Percentiles rank a stretch among this genome's conserved stretches.
These are phyloP conservation scores for Lithophane semibrunnea DNA, from an alignment of 2,888 invertebrate species.

Conservation along the genomic window DNA sequence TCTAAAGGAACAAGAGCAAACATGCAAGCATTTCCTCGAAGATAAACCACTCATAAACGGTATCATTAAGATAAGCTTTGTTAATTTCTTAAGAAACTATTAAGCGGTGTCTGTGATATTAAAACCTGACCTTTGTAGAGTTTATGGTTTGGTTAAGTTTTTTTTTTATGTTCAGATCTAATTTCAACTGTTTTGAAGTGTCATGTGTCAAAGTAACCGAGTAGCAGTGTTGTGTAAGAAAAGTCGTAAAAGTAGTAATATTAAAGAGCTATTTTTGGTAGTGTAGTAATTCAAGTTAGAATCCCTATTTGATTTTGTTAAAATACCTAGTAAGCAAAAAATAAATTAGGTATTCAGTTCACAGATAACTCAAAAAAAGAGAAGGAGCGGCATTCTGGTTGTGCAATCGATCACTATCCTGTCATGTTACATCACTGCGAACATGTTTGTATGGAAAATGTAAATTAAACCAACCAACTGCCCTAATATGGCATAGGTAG, in stretches of 20 bases:
- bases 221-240: conserved; percentile 11
- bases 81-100: conserved; percentile 84
- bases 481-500: conserved; percentile 67
- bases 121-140: conserved; percentile 72
- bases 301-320: background rate
- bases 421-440: conserved; percentile 65
- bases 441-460: conserved; percentile 62
- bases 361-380: conserved; percentile 47
- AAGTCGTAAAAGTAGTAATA: conserved; percentile 23
- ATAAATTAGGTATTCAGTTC: conserved; percentile 19
- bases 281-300: background rate
- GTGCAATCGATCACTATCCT: conserved; percentile 62
- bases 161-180: conserved; percentile 44
- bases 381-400: conserved; percentile 52
- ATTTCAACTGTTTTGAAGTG: conserved; percentile 47
- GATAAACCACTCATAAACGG: conserved; percentile 79
- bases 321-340: conserved; percentile 5
- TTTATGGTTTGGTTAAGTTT: conserved; percentile 50
- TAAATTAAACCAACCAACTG: conserved; percentile 69
- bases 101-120: conserved; percentile 77
- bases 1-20: conserved; percentile 77
- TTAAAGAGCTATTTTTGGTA: conserved; percentile 7
- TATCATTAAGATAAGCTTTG: conserved; percentile 81
- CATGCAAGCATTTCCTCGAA: conserved; percentile 79
- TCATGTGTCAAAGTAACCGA: conserved; percentile 62